Evolutionary conservation across 2,113 vertebrate species (phyloP).

Genomic region (Anser brachyrhynchus): DNA sequence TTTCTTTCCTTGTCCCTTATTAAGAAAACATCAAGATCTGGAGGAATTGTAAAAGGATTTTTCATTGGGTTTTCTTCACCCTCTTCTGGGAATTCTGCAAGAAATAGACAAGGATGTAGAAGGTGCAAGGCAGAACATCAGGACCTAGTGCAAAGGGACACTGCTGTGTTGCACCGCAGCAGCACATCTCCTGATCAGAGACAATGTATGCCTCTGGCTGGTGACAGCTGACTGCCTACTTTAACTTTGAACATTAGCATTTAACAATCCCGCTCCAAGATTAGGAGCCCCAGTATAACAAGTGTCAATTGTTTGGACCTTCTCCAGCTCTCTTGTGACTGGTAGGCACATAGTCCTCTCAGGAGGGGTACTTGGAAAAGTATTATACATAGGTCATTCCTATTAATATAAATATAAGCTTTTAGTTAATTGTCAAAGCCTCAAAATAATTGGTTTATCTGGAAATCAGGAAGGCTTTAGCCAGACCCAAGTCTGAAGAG

Average conservation of each 20-base stretch:
- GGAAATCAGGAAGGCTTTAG: neutral
- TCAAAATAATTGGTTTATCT: neutral
- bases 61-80: neutral
- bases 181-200: neutral
- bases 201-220: neutral
- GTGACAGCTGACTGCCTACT: neutral
- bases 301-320: neutral
- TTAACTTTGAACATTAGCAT: neutral
- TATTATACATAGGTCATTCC: neutral
- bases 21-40: conserved; percentile 71
- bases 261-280: neutral
- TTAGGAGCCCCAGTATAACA: neutral
- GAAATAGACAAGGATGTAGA: neutral
- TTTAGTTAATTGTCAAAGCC: neutral
- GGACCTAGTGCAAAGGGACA: neutral
- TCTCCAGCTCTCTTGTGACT: neutral
- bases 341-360: neutral
- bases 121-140: neutral
- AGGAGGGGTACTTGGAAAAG: neutral
- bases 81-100: neutral
- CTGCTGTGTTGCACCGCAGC: neutral
- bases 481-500: neutral
- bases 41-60: conserved; percentile 74
- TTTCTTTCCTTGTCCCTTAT: conserved; percentile 70
- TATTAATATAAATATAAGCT: neutral